Conservation (phyloP, 2,113 vertebrate species). For the Danionella cerebrum region DNA sequence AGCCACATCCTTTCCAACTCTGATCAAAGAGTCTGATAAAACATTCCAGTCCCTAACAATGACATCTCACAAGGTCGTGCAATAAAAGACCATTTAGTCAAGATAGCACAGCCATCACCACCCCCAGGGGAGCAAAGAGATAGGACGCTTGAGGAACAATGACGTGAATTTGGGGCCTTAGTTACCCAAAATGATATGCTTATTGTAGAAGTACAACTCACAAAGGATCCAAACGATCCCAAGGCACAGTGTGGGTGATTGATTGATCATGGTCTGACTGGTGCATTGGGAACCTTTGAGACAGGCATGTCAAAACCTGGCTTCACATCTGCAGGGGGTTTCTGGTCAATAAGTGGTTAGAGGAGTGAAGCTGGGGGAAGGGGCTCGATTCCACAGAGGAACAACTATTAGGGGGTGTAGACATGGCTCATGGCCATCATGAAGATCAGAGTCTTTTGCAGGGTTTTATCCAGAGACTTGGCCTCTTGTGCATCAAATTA, state of each 20-base stretch:
- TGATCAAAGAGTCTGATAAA: constrained; percentile 10
- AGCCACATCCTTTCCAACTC: background rate
- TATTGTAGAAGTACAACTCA: constrained; percentile 28
- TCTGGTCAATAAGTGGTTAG: constrained; percentile 26
- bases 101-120: background rate
- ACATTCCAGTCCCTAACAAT: background rate
- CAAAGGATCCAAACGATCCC: constrained; percentile 22
- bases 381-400: background rate
- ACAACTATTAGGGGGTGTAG: background rate
- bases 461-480: background rate
- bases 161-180: background rate
- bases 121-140: background rate
- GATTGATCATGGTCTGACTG: constrained; percentile 30
- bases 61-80: background rate
- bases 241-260: constrained; percentile 1
- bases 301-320: constrained; percentile 18
- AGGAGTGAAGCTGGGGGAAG: background rate
- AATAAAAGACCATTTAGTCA: background rate
- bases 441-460: background rate
- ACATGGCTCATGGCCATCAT: background rate
- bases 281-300: constrained; percentile 29
- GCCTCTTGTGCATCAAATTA: constrained; percentile 6
- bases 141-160: background rate
- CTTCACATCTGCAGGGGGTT: constrained; percentile 5
- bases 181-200: constrained; percentile 23